Percentiles rank a stretch among this genome's conserved stretches.
Conservation (phyloP, 2,797 vertebrate genomes). For the Darevskia nairensis region DNA sequence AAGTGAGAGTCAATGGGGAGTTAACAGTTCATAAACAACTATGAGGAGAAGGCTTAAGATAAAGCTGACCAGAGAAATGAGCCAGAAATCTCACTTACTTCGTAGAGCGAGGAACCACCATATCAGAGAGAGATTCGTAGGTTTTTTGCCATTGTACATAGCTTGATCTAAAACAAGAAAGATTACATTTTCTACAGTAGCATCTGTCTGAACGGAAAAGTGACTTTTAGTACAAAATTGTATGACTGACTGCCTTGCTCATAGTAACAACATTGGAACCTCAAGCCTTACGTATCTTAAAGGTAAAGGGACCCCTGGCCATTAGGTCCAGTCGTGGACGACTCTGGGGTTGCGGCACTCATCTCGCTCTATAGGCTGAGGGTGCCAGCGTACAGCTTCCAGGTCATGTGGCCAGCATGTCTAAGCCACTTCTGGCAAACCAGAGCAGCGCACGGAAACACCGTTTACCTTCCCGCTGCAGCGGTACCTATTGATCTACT, state of each 20-base stretch:
- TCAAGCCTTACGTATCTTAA: background rate
- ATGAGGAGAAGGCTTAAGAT: background rate
- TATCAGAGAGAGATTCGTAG: slow-evolving; percentile 92
- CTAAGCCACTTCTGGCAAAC: no score
- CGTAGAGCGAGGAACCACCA: slow-evolving; percentile 96
- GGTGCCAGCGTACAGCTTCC: no score
- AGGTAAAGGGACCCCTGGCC: no score
- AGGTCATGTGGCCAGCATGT: no score
- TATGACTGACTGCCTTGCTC: background rate
- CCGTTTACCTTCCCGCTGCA: no score
- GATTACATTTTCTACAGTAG: background rate
- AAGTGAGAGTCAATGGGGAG: background rate
- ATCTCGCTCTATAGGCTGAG: no score
- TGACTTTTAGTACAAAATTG: background rate
- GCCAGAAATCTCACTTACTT: slow-evolving; percentile 82
- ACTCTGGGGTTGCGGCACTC: no score
- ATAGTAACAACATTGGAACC: background rate
- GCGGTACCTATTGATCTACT: no score
- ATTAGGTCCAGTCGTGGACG: no score
- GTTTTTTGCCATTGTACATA: slow-evolving; percentile 89
- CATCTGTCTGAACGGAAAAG: background rate
- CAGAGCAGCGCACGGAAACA: no score
- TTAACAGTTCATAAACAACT: background rate
- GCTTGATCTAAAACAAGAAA: slow-evolving; percentile 76
- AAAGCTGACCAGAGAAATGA: background rate